Evolutionary conservation across 2,888 invertebrate genomes (phyloP), one percentile per base, ranked within the genome.

Genomic region (Leptothorax acervorum): DNA sequence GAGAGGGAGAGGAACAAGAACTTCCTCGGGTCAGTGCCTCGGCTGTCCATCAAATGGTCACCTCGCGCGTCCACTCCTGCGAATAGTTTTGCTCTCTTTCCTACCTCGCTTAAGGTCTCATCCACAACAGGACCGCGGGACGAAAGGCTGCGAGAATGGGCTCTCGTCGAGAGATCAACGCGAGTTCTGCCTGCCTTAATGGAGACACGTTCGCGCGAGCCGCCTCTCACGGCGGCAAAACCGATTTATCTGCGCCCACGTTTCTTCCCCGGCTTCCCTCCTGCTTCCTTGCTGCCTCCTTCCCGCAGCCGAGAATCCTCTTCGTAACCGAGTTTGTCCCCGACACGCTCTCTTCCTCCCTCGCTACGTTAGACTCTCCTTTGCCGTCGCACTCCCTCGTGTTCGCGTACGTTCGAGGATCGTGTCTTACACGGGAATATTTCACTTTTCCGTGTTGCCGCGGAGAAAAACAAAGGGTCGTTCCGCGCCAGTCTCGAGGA

Each of bases 241-340:
- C 92, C 92, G 93, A 93, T 93, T 93, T 93, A 93, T 93, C 92
- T 92, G 91, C 92, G 91, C 93, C 92, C 92, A 92, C 92, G 91
- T 88, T 71, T 71, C 42, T 81, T 84, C 74, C 57, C 42, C 23
- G 68, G 73, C 79, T 35, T 70, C 66, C 78, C 35, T 79, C 53
- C 15, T 23, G 65, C 39, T 55, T 55, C 71, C 60, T 51, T 12
- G 51, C 76, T 31, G 31, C n/a, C 74, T 60, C 28, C 68, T 39
- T 55, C 42, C 62, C 55, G 68, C 63, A 42, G 45, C 63, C 53
- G 71, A 71, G 73, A 55, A 83, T 76, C 82, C 66, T 84, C 70
- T 62, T 66, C 68, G 65, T 82, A 70, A 57, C 62, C 53, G 51
- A 68, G 70, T 70, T 70, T 71, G 78, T 78, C 53, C 31, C 42